Conservation (phyloP, 2,113 vertebrate species). For the Silurus glanis region DNA sequence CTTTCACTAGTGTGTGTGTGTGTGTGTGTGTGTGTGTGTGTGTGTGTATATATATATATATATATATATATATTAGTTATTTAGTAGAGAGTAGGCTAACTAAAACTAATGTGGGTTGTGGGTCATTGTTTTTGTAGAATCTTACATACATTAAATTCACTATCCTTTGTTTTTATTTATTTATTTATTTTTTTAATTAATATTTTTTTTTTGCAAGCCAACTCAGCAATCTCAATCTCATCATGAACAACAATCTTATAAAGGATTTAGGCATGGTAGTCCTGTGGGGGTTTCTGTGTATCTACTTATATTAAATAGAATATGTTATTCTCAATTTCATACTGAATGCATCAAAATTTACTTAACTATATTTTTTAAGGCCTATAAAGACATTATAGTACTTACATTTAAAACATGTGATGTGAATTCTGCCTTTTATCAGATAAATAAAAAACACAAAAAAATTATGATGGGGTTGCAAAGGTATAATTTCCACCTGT, state of each 20-base stretch:
- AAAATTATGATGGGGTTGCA: not conserved
- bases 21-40: too few species aligned
- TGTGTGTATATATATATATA: too few species aligned
- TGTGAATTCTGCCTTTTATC: not conserved
- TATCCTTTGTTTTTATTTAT: too few species aligned
- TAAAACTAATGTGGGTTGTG: not conserved
- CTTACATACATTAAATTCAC: not conserved
- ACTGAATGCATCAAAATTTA: conserved; percentile 6
- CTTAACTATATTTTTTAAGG: conserved; percentile 36
- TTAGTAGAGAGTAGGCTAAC: not conserved
- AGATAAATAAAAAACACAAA: not conserved
- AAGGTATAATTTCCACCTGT: not conserved
- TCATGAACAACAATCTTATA: too few species aligned
- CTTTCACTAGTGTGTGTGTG: too few species aligned
- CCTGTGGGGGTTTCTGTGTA: not conserved
- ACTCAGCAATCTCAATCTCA: not conserved
- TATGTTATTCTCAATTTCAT: not conserved
- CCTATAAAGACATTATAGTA: conserved; percentile 14
- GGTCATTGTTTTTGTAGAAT: not conserved
- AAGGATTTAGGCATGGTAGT: not conserved
- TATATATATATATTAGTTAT: too few species aligned
- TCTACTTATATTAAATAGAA: not conserved
- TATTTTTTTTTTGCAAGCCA: not conserved
- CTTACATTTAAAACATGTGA: conserved; percentile 25
- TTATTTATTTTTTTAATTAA: too few species aligned